A percentile compares a stretch with the other conserved stretches of the same genome.
Conservation (phyloP, 2,113 vertebrate genomes). For the Sinocyclocheilus grahami region DNA sequence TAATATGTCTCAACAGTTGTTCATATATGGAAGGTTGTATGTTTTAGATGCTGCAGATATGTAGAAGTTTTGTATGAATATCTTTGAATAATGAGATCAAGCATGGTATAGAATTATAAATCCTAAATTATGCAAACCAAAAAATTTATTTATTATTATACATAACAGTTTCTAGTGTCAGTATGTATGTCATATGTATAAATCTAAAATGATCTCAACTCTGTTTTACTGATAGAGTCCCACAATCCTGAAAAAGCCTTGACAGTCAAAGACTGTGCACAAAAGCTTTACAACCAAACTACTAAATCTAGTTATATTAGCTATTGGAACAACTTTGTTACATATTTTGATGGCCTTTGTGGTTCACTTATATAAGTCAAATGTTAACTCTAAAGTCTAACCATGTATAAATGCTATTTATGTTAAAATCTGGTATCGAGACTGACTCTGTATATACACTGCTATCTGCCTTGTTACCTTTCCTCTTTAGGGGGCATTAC, state of each 20-base stretch:
- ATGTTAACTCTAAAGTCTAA: neutral
- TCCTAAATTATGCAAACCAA: neutral
- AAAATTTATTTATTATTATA: neutral
- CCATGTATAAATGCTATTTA: neutral
- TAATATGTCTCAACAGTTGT: neutral
- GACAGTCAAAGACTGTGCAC: too few relatives aligned
- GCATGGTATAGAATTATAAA: neutral
- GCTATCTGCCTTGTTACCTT: slow-evolving; percentile 24
- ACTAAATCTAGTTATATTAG: neutral
- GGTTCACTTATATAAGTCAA: neutral
- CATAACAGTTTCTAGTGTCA: neutral
- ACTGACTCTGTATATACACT: neutral
- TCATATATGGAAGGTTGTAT: neutral
- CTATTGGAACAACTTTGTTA: neutral
- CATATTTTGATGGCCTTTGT: neutral
- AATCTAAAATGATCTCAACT: neutral
- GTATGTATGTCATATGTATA: neutral
- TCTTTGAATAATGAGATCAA: neutral
- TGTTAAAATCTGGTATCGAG: neutral
- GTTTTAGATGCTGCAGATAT: neutral
- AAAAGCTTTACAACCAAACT: neutral
- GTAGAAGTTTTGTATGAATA: neutral
- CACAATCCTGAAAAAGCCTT: neutral
- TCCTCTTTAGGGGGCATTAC: slow-evolving; percentile 33
- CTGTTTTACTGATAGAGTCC: neutral